Evolutionary conservation across 2,113 vertebrate species (phyloP), one percentile per base, ranked within the genome.

Genomic region (Burhinus oedicnemus): DNA sequence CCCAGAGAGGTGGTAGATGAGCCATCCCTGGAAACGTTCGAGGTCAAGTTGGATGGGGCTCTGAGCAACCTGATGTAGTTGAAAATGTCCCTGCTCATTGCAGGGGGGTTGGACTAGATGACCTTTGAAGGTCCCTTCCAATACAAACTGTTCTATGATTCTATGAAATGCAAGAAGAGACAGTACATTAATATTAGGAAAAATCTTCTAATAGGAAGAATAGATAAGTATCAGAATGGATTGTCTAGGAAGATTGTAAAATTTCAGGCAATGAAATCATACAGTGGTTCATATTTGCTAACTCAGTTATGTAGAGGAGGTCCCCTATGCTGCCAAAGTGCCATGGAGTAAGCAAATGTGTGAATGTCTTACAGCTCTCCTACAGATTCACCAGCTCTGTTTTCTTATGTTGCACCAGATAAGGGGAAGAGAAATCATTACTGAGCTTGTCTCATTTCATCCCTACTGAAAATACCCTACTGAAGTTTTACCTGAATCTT

Each of bases 281-380:
- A 38, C 2, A 36, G 21, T 30, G 16, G 18, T 38, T 60, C 13
- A 4, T 66, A 54, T 74, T 84, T 81, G 30, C 49, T 13, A 29
- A 54, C 22, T 80, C 14, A 32, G 34, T 64, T 58, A n/a, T 0
- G 4, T 11, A 29, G 32, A 83, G 23, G 21, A 57, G 0, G 0
- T 66, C 6, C 49, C 81, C 54, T 38, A 3, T 34, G 29, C 14
- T 44, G 44, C 26, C 47, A 8, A 54, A 69, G 18, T 40, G 7
- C 15, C 29, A 15, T 8, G 34, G 40, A 70, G 8, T 16, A 36
- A 51, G 15, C 8, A 12, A 19, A 65, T 22, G 4, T 27, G 30
- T 70, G 42, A 82, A 54, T 21, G 36, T 18, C 70, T 66, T 72
- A 51, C 17, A 30, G 11, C 54, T 30, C 19, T 87, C 49, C 65